Percentiles rank a stretch among this genome's conserved stretches.
phyloP scores from a whole-genome alignment of 2,113 vertebrate species.

The Corythoichthys haematopterus region DNA sequence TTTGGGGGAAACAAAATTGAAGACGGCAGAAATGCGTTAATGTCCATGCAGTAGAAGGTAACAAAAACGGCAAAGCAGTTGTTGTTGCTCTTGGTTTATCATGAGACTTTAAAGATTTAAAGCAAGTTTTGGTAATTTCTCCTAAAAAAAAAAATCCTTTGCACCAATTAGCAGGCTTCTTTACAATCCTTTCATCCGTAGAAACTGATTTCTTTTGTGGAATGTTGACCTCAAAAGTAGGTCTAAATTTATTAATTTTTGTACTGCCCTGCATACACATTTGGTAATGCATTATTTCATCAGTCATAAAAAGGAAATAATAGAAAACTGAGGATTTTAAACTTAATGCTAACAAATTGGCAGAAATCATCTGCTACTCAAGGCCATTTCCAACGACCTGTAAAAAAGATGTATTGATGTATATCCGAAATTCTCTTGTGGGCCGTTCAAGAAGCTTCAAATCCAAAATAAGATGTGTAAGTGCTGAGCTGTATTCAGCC shows the following conservation, averaged over 20 bases:
- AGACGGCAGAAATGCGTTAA: not conserved
- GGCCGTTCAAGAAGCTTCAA: not conserved
- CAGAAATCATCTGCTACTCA: not conserved
- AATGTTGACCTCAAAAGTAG: no score
- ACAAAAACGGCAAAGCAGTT: no score
- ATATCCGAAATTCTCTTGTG: not conserved
- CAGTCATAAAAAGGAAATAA: not conserved
- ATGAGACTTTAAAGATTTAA: no score
- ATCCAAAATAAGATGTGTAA: conserved; percentile 1
- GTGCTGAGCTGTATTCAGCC: not conserved
- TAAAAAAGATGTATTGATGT: not conserved
- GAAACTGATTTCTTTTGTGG: no score
- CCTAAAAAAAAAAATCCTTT: no score
- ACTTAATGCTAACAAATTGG: not conserved
- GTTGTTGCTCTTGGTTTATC: no score
- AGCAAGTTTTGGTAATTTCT: no score
- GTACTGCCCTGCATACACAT: no score
- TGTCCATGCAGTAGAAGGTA: not conserved
- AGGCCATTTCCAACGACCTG: not conserved
- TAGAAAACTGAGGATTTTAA: not conserved
- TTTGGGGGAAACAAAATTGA: not conserved
- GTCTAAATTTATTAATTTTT: no score
- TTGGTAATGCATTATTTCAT: no score
- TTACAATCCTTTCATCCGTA: no score
- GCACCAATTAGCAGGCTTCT: no score